Percentiles rank a stretch among this genome's conserved stretches.
Evolutionary conservation across 1,140 invertebrate species (phyloP).

Genomic region (Rhagoletis zephyria): DNA sequence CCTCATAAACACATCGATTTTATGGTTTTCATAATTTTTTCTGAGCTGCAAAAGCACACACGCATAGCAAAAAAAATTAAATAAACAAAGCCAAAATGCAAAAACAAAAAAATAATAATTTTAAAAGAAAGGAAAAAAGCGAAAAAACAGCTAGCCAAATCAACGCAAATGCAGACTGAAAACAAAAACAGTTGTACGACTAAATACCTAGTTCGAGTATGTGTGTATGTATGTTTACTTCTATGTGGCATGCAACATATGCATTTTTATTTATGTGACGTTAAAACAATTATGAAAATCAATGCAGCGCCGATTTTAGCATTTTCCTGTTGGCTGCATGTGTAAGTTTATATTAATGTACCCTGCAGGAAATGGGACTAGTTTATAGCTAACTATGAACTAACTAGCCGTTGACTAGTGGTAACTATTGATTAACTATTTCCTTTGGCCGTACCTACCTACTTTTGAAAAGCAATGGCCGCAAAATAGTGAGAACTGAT

Average conservation of each 20-base stretch:
- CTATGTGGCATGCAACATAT: slow-evolving; percentile 2
- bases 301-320: background rate
- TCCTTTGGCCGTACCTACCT: too few relatives aligned
- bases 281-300: slow-evolving; percentile 48
- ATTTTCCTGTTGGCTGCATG: slow-evolving; percentile 36
- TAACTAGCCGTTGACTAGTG: too few relatives aligned
- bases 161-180: background rate
- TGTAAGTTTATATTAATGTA: background rate
- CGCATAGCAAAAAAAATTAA: background rate
- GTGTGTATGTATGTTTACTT: background rate
- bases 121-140: background rate
- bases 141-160: background rate
- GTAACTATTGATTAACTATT: too few relatives aligned
- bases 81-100: background rate
- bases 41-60: background rate
- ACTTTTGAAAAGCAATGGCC: too few relatives aligned
- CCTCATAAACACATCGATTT: slow-evolving; percentile 35
- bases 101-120: background rate
- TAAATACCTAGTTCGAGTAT: background rate
- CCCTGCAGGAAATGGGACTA: too few relatives aligned
- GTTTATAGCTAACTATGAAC: too few relatives aligned
- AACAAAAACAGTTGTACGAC: background rate
- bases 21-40: slow-evolving; percentile 50
- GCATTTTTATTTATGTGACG: slow-evolving; percentile 36
- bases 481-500: too few relatives aligned